These are phyloP conservation scores for Hippoglossus hippoglossus DNA, from an alignment of 2,797 vertebrate species.

Conservation along the genomic window DNA sequence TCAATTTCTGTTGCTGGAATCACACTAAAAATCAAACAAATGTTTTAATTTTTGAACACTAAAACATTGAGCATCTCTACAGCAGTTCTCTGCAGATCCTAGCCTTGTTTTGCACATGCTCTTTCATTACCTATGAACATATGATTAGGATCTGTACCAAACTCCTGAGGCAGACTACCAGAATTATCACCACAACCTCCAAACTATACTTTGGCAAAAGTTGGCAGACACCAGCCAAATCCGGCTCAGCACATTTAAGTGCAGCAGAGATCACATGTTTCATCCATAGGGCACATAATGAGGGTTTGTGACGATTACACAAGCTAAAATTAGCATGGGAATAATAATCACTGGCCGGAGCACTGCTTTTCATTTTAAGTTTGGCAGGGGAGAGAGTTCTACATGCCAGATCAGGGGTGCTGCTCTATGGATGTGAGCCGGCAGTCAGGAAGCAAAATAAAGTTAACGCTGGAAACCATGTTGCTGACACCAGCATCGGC, in stretches of 20 bases:
- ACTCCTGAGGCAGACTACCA: slow-evolving; percentile 34
- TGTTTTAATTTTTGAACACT: slow-evolving; percentile 27
- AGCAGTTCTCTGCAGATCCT: slow-evolving; percentile 38
- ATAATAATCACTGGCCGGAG: slow-evolving; percentile 68
- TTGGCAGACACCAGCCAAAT: slow-evolving; percentile 46
- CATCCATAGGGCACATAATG: slow-evolving; percentile 51
- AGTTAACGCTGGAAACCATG: slow-evolving; percentile 60
- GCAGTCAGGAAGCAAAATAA: slow-evolving; percentile 42
- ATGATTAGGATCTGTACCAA: slow-evolving; percentile 52
- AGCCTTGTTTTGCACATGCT: slow-evolving; percentile 39
- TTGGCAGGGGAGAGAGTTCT: slow-evolving; percentile 56
- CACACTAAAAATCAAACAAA: slow-evolving; percentile 18
- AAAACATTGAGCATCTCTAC: slow-evolving; percentile 26
- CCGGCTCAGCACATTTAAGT: slow-evolving; percentile 46
- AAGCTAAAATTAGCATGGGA: slow-evolving; percentile 77
- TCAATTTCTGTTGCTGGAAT: slow-evolving; percentile 25
- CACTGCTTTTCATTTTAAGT: slow-evolving; percentile 64
- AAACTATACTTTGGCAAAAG: slow-evolving; percentile 51
- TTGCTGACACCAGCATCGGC: slow-evolving; percentile 43
- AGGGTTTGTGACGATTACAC: slow-evolving; percentile 52
- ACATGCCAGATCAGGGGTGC: slow-evolving; percentile 58
- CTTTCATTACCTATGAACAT: slow-evolving; percentile 54
- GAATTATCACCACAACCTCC: slow-evolving; percentile 26
- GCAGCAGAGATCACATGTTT: slow-evolving; percentile 47
- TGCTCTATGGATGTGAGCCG: slow-evolving; percentile 43